Evolutionary conservation across 1,140 invertebrate species (phyloP).

Genomic region (Hesperophylax magnus): DNA sequence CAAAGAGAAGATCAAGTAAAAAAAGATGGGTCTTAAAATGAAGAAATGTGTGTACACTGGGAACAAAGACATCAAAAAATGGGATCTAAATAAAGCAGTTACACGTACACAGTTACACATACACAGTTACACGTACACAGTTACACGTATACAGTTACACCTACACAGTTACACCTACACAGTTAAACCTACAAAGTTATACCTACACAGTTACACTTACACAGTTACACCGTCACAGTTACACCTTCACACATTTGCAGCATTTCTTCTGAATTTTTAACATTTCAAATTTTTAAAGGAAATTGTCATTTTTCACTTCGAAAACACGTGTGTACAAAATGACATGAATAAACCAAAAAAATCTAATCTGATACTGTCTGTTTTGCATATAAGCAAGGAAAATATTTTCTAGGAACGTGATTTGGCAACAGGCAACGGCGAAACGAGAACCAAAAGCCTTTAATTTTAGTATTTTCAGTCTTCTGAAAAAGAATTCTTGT

Average conservation of each 20-base stretch:
- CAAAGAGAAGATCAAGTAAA: too few relatives aligned
- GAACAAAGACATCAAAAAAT: neutral
- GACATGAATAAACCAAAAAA: slow-evolving; percentile 34
- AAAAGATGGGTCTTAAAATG: too few relatives aligned
- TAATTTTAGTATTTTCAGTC: too few relatives aligned
- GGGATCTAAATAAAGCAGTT: slow-evolving; percentile 1
- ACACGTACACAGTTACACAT: too few relatives aligned
- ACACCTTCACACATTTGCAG: too few relatives aligned
- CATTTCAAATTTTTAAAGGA: slow-evolving; percentile 10
- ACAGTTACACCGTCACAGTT: too few relatives aligned
- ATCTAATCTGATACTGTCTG: neutral
- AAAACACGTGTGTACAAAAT: slow-evolving; percentile 4
- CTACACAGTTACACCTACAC: too few relatives aligned
- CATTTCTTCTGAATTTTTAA: neutral
- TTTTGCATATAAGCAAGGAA: slow-evolving; percentile 13
- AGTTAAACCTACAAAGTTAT: too few relatives aligned
- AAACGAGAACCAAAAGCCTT: neutral
- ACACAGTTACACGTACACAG: too few relatives aligned
- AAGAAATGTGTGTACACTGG: too few relatives aligned
- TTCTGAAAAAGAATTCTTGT: neutral
- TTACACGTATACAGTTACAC: too few relatives aligned
- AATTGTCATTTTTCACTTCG: neutral
- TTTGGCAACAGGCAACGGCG: slow-evolving; percentile 1
- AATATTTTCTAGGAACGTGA: slow-evolving; percentile 22
- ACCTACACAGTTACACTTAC: too few relatives aligned